Base-by-base conservation (phyloP, 2,797 vertebrate genomes). In the Discoglossus pictus region DNA sequence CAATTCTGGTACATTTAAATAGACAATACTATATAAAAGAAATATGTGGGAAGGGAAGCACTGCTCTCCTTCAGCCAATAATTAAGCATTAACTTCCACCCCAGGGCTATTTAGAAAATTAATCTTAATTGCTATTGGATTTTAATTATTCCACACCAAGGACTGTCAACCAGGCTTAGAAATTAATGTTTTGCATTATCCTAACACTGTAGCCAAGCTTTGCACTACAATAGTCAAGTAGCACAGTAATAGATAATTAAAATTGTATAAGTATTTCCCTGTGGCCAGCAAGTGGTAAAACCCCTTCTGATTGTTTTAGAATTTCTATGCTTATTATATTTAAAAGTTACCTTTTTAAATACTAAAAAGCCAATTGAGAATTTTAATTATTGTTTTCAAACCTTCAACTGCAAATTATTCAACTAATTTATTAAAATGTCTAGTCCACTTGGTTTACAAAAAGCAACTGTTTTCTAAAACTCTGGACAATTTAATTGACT, bases 121-220 rank as follows among this genome's bases (percentile, higher is more conserved):
- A 39, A 68, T 61, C 42, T 61, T 38, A 61, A 61, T 54, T 20
- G 17, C 39, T 54, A 54, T 46, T 54, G 31, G 31, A 52, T 46
- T 54, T 17, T 34, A 44, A 61, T 68, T 61, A 46, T 53, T 50
- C 47, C 18, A 54, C 35, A 10, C 48, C 56, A 61, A 53, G 17
- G 39, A 27, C 66, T 11, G 11, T 12, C n/a, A 44, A 24, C 25
- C 42, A 47, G 50, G 15, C 15, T 25, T 9, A 10, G 13, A 56
- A 52, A 46, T 47, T 40, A 60, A 23, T 13, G 17, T 4, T 15
- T 25, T 35, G 18, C 36, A 36, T 11, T 34, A 40, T 6, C 11
- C 27, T 31, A 31, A 8, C 4, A 4, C 27, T 31, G 4, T 31
- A 8, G 27, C 27, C 27, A 31, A 4, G 8, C 27, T 31, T 31